Evolutionary conservation across 1,140 invertebrate species (phyloP).

Genomic region (Campodea augens): DNA sequence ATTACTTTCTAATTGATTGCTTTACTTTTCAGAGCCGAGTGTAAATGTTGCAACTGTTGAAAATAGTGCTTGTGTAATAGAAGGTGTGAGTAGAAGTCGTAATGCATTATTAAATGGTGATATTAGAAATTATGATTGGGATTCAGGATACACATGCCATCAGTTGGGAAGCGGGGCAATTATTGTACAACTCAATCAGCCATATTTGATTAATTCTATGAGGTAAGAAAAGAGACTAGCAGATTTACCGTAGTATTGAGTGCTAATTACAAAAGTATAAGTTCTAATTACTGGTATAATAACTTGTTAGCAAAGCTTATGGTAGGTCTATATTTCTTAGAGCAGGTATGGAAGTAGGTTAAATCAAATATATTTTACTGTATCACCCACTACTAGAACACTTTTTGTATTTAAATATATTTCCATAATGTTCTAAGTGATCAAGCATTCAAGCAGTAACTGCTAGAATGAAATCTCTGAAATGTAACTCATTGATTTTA

Average conservation of each 20-base stretch:
- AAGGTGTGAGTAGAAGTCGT: slow-evolving; percentile 76
- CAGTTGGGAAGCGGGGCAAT: slow-evolving; percentile 90
- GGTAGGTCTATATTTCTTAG: no score
- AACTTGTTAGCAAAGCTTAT: no score
- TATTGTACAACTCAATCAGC: slow-evolving; percentile 86
- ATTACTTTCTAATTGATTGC: slow-evolving; percentile 9
- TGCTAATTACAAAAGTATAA: background rate
- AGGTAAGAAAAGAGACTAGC: no score
- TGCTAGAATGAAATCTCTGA: no score
- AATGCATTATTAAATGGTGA: slow-evolving; percentile 95
- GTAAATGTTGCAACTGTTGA: slow-evolving; percentile 83
- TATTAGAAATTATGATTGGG: slow-evolving; percentile 89
- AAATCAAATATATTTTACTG: no score
- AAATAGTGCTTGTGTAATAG: slow-evolving; percentile 75
- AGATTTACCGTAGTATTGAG: background rate
- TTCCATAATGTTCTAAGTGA: no score
- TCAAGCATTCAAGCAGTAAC: no score
- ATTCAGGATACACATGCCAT: slow-evolving; percentile 96
- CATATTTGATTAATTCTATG: slow-evolving; percentile 81
- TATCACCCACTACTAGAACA: no score
- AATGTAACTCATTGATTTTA: no score
- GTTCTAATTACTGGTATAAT: background rate
- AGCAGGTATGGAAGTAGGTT: no score
- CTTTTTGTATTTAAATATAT: no score
- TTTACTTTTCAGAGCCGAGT: slow-evolving; percentile 49